Evolutionary conservation across 1,140 invertebrate species (phyloP).

Genomic region (Drosophila quadrilineata): DNA sequence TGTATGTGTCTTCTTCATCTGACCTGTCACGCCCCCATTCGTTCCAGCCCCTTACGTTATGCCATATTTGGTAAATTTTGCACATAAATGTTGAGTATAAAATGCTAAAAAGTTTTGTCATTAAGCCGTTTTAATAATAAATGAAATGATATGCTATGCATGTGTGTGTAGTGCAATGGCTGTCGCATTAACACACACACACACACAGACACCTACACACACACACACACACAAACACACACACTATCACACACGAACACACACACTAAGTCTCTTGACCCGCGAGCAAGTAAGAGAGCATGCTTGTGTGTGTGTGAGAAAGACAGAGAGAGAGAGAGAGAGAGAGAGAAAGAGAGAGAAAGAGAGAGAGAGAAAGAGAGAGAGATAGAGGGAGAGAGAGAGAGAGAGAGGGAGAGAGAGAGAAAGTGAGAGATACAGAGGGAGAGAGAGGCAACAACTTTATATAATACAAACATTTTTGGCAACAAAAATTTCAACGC

Average conservation of each 20-base stretch:
- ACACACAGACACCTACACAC: conserved; percentile 8
- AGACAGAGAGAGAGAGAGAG: background rate
- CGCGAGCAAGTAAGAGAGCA: conserved; percentile 27
- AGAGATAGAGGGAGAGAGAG: background rate
- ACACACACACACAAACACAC: background rate
- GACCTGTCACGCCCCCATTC: too few species aligned
- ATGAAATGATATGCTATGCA: conserved; percentile 64
- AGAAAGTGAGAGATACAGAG: background rate
- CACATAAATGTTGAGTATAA: too few species aligned
- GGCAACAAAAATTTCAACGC: conserved; percentile 3
- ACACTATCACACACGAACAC: conserved; percentile 7
- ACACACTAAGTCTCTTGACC: conserved; percentile 44
- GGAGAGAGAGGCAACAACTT: background rate
- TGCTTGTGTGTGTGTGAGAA: too few species aligned
- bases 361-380: too few species aligned
- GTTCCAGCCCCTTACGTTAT: too few species aligned
- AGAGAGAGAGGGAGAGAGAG: background rate
- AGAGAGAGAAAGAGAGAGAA: too few species aligned
- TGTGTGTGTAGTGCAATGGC: conserved; percentile 20
- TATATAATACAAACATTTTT: conserved; percentile 16
- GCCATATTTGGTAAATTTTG: conserved; percentile 42
- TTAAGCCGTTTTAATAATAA: conserved; percentile 77
- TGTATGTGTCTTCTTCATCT: too few species aligned
- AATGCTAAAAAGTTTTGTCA: conserved; percentile 74
- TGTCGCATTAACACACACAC: conserved; percentile 11